Base-by-base conservation (phyloP, 1,140 invertebrate genomes). In the Periplaneta americana region DNA sequence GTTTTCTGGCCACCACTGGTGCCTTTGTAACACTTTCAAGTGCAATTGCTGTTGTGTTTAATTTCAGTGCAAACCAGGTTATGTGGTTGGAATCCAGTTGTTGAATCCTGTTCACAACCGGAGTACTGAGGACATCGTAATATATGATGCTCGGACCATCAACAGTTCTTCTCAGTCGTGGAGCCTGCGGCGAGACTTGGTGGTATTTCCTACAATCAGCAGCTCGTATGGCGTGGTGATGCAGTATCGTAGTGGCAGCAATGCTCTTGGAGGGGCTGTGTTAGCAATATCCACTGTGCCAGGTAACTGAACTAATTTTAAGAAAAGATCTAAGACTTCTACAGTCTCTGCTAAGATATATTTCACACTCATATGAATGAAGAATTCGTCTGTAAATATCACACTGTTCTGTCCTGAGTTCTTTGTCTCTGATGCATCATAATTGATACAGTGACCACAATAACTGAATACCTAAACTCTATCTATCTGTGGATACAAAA, bases 31-130 rank as follows among this genome's bases (percentile, higher is more conserved):
- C n/a, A n/a, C n/a, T n/a, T n/a, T 57, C 17, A 18, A 57, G 17
- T 57, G 48, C 4, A n/a, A 78, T 79, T 81, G 8, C 48, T 77
- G 39, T 80, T 78, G 8, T 75, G 57, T 13, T 74, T 81, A 37
- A 34, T 85, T 92, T 28, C 89, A 92, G 89, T 94, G 93, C 82
- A 92, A 92, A 34, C 94, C 94, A 2, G 94, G 94, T 9, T 95
- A 92, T 86, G 94, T 96, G 1, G 89, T 96, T 34, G 95, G 95
- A 32, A 92, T 97, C 35, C 95, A 96, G 85, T 90, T 96, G 11
- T 85, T 98, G 2, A 98, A 97, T 89, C 96, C 96, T 3, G 95
- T 97, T 80, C 93, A 95, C 80, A 96, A 97, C 86, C 91, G 94
- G 79, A 97, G 95, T 80, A 94, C 94, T 0, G 97, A 98, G 89